phyloP scores from a whole-genome alignment of 2,888 invertebrate species.

The Nephrocerus scutellatus region DNA sequence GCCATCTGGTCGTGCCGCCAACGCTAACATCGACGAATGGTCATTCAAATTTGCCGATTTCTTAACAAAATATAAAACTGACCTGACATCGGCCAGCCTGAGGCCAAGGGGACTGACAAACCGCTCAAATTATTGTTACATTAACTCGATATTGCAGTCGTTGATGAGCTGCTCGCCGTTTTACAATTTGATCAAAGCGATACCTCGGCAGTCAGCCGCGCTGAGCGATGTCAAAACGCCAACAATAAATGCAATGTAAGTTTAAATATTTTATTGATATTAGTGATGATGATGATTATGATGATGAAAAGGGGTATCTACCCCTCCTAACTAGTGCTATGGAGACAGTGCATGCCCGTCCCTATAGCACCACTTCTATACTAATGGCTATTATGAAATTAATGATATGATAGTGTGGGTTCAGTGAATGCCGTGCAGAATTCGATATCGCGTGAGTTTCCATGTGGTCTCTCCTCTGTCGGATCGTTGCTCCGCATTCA shows the following conservation, averaged over 20 bases:
- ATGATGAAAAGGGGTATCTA: too few species aligned
- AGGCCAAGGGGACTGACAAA: conserved; percentile 88
- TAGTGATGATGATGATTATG: too few species aligned
- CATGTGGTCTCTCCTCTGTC: too few species aligned
- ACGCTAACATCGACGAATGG: conserved; percentile 38
- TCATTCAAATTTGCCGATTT: conserved; percentile 59
- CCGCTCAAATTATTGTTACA: conserved; percentile 92
- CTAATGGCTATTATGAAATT: too few species aligned
- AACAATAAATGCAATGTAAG: conserved; percentile 83
- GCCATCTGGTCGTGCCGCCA: conserved; percentile 13
- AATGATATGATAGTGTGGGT: too few species aligned
- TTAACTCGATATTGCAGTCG: conserved; percentile 91
- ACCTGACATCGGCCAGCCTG: conserved; percentile 70
- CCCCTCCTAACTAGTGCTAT: too few species aligned
- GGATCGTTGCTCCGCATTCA: too few species aligned
- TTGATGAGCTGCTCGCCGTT: conserved; percentile 91
- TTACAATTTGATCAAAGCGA: conserved; percentile 77
- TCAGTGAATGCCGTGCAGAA: too few species aligned
- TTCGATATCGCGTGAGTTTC: too few species aligned
- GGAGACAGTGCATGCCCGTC: too few species aligned
- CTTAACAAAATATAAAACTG: conserved; percentile 66
- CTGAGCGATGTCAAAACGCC: conserved; percentile 65
- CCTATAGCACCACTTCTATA: too few species aligned
- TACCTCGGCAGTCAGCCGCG: conserved; percentile 58
- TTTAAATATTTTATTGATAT: too few species aligned